Conservation (phyloP, 2,888 invertebrate genomes). For the Brachypalpus laphriformis region DNA sequence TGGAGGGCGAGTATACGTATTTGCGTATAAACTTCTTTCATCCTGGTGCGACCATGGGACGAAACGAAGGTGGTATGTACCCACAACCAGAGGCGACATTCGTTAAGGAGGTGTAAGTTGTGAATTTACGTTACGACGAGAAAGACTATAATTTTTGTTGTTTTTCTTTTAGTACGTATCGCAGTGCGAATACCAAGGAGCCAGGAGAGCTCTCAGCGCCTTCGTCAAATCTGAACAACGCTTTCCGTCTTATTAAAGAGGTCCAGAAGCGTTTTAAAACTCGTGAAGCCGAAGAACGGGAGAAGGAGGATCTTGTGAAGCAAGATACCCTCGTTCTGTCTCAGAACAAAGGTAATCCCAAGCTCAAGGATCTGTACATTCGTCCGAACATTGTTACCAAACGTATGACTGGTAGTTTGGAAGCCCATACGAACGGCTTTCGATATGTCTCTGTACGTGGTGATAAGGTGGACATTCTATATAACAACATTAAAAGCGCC, state of each 20-base stretch:
- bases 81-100: conserved; percentile 98
- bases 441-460: conserved; percentile 99
- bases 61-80: conserved; percentile 95
- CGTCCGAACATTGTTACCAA: conserved; percentile 99
- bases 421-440: conserved; percentile 98
- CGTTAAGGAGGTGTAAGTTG: conserved; percentile 96
- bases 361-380: conserved; percentile 98
- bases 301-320: conserved; percentile 99
- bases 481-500: conserved; percentile 99
- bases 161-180: conserved; percentile 90
- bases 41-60: conserved; percentile 97
- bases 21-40: conserved; percentile 99
- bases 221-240: conserved; percentile 97
- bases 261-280: conserved; percentile 99
- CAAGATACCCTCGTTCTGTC: conserved; percentile 97
- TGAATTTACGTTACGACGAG: background rate
- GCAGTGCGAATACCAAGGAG: conserved; percentile 98
- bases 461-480: conserved; percentile 99
- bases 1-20: conserved; percentile 99
- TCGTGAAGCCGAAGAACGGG: conserved; percentile 98
- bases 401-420: conserved; percentile 95
- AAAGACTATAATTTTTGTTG: background rate
- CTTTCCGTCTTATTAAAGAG: conserved; percentile 98
- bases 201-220: conserved; percentile 97
- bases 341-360: conserved; percentile 98